Evolutionary conservation across 2,888 invertebrate species (phyloP), one percentile per base, ranked within the genome.

Genomic region (Polydesmus complanatus): DNA sequence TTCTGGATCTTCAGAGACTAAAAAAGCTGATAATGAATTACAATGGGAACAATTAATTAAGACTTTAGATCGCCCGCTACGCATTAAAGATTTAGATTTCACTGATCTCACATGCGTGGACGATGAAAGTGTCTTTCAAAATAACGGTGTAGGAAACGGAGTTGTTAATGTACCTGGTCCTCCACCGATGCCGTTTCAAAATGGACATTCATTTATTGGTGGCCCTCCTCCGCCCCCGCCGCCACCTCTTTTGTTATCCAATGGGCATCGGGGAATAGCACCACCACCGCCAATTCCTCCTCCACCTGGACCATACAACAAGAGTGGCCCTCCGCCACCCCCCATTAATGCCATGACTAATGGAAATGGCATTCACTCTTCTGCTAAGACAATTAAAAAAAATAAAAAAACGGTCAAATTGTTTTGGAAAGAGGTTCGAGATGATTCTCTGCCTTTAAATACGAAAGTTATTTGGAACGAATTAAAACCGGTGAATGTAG

Each of bases 401-500:
- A 92, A 85, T 71, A 95, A 95, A 76, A 93, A 96, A 73, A 97
- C 97, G 25, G 88, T 98, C 18, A 95, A 95, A 75, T 78, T 98
- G 58, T 98, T 98, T 74, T 99, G 98, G 98, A 89, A 89, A 71
- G 94, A 97, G 75, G 75, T 79, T 1, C 71, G 73, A 56, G 68
- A 66, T 14, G 70, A 72, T n/a, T 71, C 74, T 53, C 67, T 67
- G 2, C 62, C 65, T 48, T 54, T 68, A 23, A 60, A 65, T 25
- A 65, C 67, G 18, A 64, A 70, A 51, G 71, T 72, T 65, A 88
- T 96, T 71, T 96, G 96, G 96, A 91, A 93, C 72, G 90, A 92
- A 71, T 74, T 96, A 57, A 83, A 83, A 49, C 82, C 85, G 27
- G 84, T 96, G 3, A 80, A 81, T 59, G 81, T 99, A 26, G 97